Evolutionary conservation across 2,113 vertebrate species (phyloP).

Genomic region (Cricetomys ansorgei): DNA sequence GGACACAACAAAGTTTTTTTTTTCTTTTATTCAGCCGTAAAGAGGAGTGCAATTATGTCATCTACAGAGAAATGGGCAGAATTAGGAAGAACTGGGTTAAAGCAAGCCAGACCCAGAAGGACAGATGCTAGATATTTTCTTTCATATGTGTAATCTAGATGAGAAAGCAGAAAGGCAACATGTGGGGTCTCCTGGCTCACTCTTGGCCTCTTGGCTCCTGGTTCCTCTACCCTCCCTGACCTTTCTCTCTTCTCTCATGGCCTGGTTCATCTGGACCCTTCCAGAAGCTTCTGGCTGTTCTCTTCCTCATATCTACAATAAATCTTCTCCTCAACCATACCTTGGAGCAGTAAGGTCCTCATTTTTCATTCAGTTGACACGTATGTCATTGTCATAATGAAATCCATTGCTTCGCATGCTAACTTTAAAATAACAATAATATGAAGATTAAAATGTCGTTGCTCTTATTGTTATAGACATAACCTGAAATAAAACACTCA

Average conservation of each 20-base stretch:
- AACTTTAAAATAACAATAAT: background rate
- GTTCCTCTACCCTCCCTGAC: background rate
- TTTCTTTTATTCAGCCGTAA: background rate
- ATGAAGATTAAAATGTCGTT: background rate
- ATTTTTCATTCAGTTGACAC: background rate
- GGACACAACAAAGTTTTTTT: background rate
- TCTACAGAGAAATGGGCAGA: background rate
- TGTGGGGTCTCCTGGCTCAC: background rate
- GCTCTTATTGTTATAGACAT: no score
- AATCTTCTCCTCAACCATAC: background rate
- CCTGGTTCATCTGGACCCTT: background rate
- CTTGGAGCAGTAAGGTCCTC: background rate
- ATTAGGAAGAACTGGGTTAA: background rate
- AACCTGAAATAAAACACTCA: no score
- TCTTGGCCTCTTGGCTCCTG: background rate
- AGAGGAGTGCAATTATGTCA: background rate
- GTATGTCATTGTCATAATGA: background rate
- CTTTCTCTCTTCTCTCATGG: background rate
- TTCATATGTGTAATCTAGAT: background rate
- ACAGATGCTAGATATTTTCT: background rate
- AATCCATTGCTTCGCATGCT: background rate
- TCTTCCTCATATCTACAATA: background rate
- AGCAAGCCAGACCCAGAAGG: background rate
- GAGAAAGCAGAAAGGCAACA: background rate
- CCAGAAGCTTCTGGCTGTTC: background rate